Percentiles rank a stretch among this genome's conserved stretches.
Conservation (phyloP, 2,797 vertebrate genomes). For the Phataginus tetradactyla region DNA sequence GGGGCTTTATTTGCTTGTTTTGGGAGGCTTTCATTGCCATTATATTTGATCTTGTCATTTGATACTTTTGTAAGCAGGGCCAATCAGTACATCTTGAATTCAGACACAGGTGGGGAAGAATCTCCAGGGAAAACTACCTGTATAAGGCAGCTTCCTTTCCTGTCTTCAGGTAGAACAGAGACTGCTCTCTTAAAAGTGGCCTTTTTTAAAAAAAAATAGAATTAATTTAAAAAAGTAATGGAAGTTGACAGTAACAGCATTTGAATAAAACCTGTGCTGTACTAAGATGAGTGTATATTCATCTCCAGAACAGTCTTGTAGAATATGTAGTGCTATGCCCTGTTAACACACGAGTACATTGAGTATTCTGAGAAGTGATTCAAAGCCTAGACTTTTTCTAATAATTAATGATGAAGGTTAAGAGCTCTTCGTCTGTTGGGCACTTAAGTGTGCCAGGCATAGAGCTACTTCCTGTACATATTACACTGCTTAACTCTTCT, state of each 20-base stretch:
- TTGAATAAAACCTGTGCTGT: not conserved
- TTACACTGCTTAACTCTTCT: not conserved
- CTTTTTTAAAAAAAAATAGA: not conserved
- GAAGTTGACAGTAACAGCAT: not conserved
- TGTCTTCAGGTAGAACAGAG: not conserved
- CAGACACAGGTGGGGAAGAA: not conserved
- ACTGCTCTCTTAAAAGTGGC: not conserved
- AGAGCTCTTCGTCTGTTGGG: not conserved
- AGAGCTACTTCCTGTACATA: not conserved
- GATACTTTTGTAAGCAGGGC: not conserved
- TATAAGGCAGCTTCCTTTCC: not conserved
- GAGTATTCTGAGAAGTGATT: not conserved
- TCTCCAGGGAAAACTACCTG: not conserved
- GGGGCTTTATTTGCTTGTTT: not conserved
- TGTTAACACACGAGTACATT: not conserved
- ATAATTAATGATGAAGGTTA: not conserved
- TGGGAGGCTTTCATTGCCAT: not conserved
- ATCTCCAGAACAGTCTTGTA: not conserved
- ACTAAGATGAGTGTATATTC: not conserved
- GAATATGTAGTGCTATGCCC: not conserved
- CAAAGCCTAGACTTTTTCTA: not conserved
- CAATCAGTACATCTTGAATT: not conserved
- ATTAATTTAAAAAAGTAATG: not conserved
- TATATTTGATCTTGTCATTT: not conserved
- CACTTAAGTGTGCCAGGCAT: too few species aligned